Evolutionary conservation across 2,113 vertebrate genomes (phyloP).

Genomic region (Uria aalge): DNA sequence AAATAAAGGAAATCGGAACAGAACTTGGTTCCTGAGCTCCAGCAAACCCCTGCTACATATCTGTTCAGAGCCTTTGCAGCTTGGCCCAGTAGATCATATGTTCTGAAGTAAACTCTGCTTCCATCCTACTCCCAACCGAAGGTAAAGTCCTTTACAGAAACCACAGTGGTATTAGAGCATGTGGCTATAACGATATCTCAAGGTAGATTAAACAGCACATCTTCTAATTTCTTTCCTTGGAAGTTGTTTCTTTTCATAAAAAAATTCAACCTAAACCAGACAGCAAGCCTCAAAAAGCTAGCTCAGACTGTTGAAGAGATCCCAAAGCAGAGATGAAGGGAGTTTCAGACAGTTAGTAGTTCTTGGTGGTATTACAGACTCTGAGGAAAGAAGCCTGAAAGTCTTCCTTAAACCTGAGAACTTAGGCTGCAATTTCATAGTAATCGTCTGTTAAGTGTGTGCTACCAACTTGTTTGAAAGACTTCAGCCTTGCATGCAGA

Average conservation of each 20-base stretch:
- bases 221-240: neutral
- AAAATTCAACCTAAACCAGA: neutral
- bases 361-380: neutral
- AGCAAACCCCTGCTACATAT: neutral
- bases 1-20: neutral
- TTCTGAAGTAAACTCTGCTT: neutral
- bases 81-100: rapidly evolving
- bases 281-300: neutral
- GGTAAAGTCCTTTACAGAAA: neutral
- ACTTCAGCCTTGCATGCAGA: neutral
- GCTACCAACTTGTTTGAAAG: neutral
- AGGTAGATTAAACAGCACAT: neutral
- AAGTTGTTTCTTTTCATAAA: neutral
- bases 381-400: neutral
- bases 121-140: neutral
- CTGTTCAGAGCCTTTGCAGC: neutral
- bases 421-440: neutral
- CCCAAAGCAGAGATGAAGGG: neutral
- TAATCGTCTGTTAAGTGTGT: neutral
- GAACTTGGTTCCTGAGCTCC: neutral
- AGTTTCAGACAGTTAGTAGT: neutral
- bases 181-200: neutral
- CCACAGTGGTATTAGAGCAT: neutral
- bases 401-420: neutral
- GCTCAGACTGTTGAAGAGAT: neutral